A percentile compares a stretch with the other conserved stretches of the same genome.
phyloP scores from a whole-genome alignment of 37 sponge, comb jelly and placozoan species.

The Oopsacas minuta region DNA sequence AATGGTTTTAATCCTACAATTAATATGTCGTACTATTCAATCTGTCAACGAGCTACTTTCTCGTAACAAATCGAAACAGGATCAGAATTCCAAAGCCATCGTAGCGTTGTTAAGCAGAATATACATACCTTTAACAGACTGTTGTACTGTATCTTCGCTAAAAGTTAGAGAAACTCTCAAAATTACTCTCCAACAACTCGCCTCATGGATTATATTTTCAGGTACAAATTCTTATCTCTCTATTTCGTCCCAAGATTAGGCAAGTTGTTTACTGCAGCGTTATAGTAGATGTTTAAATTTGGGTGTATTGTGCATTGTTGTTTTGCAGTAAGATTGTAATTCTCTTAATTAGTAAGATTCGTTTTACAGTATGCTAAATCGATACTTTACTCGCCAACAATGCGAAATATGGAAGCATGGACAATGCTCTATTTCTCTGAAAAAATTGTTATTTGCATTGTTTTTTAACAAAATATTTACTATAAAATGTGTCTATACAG shows the following conservation, averaged over 20 bases:
- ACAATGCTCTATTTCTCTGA: no score
- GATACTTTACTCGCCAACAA: no score
- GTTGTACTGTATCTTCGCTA: neutral
- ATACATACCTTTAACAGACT: conserved; percentile 5
- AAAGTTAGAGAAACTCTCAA: neutral
- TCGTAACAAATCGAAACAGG: conserved; percentile 1
- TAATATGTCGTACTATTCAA: neutral
- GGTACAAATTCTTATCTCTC: conserved; percentile 9
- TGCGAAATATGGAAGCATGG: no score
- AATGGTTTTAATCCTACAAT: neutral
- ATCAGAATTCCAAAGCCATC: conserved; percentile 4
- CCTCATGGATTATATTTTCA: neutral
- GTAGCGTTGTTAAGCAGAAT: conserved; percentile 12
- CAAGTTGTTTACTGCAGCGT: neutral
- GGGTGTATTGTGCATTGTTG: no score
- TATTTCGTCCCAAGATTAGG: neutral
- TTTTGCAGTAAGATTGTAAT: no score
- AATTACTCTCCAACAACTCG: neutral
- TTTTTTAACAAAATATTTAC: no score
- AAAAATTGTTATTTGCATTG: no score
- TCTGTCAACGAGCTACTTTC: neutral
- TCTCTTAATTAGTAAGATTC: no score
- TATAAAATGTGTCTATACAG: no score
- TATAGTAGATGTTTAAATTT: neutral
- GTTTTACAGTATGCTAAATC: no score